Evolutionary conservation across 2,888 invertebrate genomes (phyloP).

Genomic region (Helicoverpa assulta): DNA sequence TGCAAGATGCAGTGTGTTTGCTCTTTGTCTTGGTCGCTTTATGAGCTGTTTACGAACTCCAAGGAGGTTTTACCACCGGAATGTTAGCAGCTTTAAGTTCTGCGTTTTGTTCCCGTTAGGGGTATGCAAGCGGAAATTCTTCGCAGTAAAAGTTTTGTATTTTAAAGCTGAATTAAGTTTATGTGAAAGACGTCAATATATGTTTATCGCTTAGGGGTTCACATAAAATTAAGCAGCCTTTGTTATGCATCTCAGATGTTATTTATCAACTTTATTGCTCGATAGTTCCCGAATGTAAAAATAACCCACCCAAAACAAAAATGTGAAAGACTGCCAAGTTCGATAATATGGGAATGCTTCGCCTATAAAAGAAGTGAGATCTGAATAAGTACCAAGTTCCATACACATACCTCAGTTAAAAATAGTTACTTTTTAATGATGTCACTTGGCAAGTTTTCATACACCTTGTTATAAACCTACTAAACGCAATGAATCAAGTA

Average conservation of each 20-base stretch:
- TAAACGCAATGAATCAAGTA: no score
- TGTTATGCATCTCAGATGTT: no score
- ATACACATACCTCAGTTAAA: no score
- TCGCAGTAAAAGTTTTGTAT: slow-evolving; percentile 1
- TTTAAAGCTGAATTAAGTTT: neutral
- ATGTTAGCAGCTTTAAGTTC: slow-evolving; percentile 21
- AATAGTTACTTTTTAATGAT: no score
- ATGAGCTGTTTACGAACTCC: slow-evolving; percentile 19
- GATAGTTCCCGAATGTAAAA: neutral
- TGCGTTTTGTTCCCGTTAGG: slow-evolving; percentile 19
- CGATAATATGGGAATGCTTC: no score
- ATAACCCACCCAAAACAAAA: no score
- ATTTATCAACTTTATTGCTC: neutral
- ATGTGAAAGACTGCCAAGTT: no score
- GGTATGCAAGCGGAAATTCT: slow-evolving; percentile 23
- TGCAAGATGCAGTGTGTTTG: slow-evolving; percentile 7
- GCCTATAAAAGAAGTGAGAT: no score
- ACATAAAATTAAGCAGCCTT: neutral
- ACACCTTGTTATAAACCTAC: no score
- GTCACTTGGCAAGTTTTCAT: no score
- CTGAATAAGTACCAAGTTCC: no score
- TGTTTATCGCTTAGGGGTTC: neutral
- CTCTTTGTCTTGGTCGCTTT: slow-evolving; percentile 16
- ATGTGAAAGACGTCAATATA: neutral
- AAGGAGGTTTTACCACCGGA: slow-evolving; percentile 13